Percentiles rank a stretch among this genome's conserved stretches.
Evolutionary conservation across 2,888 invertebrate genomes (phyloP).

Genomic region (Celastrina argiolus): DNA sequence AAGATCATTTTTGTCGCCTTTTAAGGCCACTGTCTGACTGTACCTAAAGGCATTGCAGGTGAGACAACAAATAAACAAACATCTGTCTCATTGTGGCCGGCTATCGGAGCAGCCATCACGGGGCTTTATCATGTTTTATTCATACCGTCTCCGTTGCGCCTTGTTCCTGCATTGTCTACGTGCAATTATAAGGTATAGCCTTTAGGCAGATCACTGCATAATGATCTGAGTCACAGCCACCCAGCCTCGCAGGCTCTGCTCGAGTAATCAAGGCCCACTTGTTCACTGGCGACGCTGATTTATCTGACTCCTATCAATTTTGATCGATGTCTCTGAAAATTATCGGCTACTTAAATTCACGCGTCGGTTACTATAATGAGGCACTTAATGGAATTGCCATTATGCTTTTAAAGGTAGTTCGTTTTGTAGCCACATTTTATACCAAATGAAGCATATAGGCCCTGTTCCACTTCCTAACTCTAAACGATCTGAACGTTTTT

Average conservation of each 20-base stretch:
- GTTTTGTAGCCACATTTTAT: neutral
- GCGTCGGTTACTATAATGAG: slow-evolving; percentile 5
- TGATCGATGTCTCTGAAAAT: slow-evolving; percentile 64
- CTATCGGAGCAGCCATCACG: slow-evolving; percentile 50
- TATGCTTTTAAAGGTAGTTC: neutral
- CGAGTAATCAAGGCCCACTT: slow-evolving; percentile 61
- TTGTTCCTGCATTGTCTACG: slow-evolving; percentile 71
- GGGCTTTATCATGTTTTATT: slow-evolving; percentile 66
- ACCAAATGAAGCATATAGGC: neutral
- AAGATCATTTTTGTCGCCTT: neutral
- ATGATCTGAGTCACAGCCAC: slow-evolving; percentile 65
- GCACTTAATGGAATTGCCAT: neutral
- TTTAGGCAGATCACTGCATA: slow-evolving; percentile 57
- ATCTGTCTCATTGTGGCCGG: slow-evolving; percentile 46
- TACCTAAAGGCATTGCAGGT: neutral
- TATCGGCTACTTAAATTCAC: slow-evolving; percentile 29
- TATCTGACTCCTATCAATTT: slow-evolving; percentile 59
- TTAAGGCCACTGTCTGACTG: neutral
- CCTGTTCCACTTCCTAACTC: no score
- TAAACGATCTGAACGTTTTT: no score
- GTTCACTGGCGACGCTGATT: slow-evolving; percentile 63
- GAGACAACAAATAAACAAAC: slow-evolving; percentile 47
- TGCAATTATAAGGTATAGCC: slow-evolving; percentile 71
- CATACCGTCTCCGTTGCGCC: slow-evolving; percentile 53
- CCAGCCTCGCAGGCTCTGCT: slow-evolving; percentile 46